Percentiles rank a stretch among this genome's conserved stretches.
These are phyloP conservation scores for Heliconius ethilla DNA, from an alignment of 2,888 invertebrate genomes.

Conservation along the genomic window DNA sequence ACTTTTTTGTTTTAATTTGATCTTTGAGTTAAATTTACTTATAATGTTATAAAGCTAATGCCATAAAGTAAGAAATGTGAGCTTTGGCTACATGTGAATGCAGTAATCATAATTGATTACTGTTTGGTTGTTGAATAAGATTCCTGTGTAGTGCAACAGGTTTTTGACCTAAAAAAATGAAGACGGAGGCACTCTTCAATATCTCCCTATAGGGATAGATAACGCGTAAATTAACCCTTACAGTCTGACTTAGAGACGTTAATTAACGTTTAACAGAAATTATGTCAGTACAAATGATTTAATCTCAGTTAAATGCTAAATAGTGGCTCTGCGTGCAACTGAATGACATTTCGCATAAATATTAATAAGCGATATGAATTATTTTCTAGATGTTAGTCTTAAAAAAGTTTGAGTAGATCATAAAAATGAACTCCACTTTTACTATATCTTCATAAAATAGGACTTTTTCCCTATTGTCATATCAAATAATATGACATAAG, in stretches of 20 bases:
- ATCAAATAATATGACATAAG: constrained; percentile 41
- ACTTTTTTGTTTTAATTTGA: neutral
- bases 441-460: constrained; percentile 29
- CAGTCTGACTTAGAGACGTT: neutral
- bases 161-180: neutral
- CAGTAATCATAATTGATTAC: neutral
- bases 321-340: neutral
- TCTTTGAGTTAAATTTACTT: neutral
- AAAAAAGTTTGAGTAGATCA: constrained; percentile 4
- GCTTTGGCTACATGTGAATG: neutral
- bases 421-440: constrained; percentile 25
- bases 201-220: constrained; percentile 9
- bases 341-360: neutral
- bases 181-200: neutral
- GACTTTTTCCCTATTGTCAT: constrained; percentile 38
- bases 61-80: neutral
- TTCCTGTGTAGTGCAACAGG: neutral
- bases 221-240: neutral
- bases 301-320: neutral
- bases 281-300: neutral
- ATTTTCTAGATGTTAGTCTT: constrained; percentile 7
- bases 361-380: neutral
- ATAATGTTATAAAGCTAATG: neutral
- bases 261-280: neutral
- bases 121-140: neutral